Conservation (phyloP, 1,140 invertebrate genomes). For the Platorchestia sp. region DNA sequence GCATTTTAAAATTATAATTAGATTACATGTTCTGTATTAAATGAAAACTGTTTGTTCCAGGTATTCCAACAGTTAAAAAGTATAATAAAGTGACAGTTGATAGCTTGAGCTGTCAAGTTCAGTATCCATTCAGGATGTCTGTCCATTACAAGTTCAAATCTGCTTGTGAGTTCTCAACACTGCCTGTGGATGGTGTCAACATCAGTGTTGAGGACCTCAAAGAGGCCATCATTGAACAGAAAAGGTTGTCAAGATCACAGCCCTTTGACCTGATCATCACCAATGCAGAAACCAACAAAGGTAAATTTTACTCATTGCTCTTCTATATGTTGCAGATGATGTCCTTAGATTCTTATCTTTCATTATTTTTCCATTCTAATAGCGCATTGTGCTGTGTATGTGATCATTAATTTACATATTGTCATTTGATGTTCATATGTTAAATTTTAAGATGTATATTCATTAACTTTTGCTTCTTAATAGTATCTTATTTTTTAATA, state of each 20-base stretch:
- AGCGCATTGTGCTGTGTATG: no score
- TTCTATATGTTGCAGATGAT: background rate
- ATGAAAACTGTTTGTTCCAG: background rate
- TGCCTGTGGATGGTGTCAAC: constrained; percentile 96
- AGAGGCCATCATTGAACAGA: constrained; percentile 94
- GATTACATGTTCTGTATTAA: no score
- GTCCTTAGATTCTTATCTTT: no score
- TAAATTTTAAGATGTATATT: no score
- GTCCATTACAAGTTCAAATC: constrained; percentile 99
- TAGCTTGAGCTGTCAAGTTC: background rate
- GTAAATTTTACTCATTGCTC: constrained; percentile 73
- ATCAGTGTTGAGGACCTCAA: constrained; percentile 96
- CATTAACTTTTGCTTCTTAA: no score
- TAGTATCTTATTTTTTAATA: no score
- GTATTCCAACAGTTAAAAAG: background rate
- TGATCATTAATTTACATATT: no score
- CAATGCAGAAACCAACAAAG: constrained; percentile 98
- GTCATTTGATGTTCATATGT: no score
- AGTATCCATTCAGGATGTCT: constrained; percentile 78
- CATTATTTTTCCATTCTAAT: no score
- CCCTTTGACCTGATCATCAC: constrained; percentile 97
- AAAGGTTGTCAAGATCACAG: constrained; percentile 91
- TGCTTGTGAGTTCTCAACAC: constrained; percentile 92
- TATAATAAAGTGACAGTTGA: background rate
- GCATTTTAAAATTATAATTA: no score